Conservation (phyloP, 2,797 vertebrate species). For the Hafferia zeledoni region DNA sequence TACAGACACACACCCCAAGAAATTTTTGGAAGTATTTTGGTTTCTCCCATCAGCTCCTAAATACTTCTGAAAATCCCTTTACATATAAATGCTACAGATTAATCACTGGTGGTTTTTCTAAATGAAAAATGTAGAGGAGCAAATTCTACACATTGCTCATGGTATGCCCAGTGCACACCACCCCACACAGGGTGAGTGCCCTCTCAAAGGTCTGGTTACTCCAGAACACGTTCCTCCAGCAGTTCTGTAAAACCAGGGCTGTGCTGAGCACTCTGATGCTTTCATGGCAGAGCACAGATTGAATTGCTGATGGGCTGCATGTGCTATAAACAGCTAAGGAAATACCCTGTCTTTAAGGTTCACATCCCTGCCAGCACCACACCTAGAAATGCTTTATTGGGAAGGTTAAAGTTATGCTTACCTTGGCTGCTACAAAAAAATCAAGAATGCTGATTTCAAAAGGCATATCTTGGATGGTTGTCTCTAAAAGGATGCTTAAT, state of each 20-base stretch:
- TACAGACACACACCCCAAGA: background rate
- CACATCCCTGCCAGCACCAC: background rate
- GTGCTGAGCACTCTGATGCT: background rate
- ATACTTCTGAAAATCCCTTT: background rate
- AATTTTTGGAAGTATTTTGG: background rate
- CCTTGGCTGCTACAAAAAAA: background rate
- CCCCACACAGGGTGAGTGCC: background rate
- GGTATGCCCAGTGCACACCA: background rate
- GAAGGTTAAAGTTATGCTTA: background rate
- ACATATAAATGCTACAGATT: background rate
- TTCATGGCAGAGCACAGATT: background rate
- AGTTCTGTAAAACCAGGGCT: background rate
- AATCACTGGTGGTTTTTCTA: background rate
- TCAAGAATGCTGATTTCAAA: background rate
- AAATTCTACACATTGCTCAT: background rate
- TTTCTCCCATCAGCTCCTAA: background rate
- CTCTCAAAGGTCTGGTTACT: background rate
- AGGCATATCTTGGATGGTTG: background rate
- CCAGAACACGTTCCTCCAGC: background rate
- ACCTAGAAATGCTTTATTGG: background rate
- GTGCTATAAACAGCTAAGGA: background rate
- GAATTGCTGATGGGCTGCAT: background rate
- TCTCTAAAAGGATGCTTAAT: conserved; percentile 16
- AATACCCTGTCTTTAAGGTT: background rate
- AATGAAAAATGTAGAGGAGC: background rate